Base-by-base conservation (phyloP, 2,113 vertebrate genomes). In the Actinemys pallida region DNA sequence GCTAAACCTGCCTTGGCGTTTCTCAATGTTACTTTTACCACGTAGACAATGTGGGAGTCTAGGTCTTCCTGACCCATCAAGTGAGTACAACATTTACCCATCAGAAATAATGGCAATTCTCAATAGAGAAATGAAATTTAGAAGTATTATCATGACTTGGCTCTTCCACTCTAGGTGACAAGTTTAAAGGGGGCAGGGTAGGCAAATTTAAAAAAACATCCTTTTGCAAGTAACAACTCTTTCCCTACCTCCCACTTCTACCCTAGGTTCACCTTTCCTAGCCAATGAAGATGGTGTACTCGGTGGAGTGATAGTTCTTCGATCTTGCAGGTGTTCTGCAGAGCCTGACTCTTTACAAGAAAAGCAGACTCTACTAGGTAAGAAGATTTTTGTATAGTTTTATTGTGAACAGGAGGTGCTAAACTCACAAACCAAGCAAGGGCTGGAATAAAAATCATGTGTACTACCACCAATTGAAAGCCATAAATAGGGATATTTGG, bases 241-340 rank as follows among this genome's bases (percentile, higher is more conserved):
- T 53, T 91, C 14, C 88, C 16, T 83, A 20, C 39, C 3, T n/a
- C 27, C 91, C 0, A 0, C 91, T 96, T 98, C 88, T 98, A 27
- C 89, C 79, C 79, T 95, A 99, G 99, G 99, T 96, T 99, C 99
- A 87, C 99, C 99, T 93, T 99, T 99, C 96, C 98, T 99, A 93
- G 99, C 99, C 97, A 98, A 98, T 92, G 99, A 99, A 97, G 99
- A 99, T 80, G 99, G 99, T 31, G 99, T 99, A 24, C 98, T 99
- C 1, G 99, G 99, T 62, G 99, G 99, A 83, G 99, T 99, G 86
- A 99, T 99, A 49, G 99, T 99, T 92, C 98, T 99, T 94, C 99
- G 99, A 79, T 99, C 99, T 91, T 99, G 99, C 98, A 98, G 98
- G 93, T 99, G 99, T 98, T 98, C 98, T 88, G 84, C 97, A 95